Evolutionary conservation across 1,140 invertebrate species (phyloP).

Genomic region (Tetramorium parvispinum): DNA sequence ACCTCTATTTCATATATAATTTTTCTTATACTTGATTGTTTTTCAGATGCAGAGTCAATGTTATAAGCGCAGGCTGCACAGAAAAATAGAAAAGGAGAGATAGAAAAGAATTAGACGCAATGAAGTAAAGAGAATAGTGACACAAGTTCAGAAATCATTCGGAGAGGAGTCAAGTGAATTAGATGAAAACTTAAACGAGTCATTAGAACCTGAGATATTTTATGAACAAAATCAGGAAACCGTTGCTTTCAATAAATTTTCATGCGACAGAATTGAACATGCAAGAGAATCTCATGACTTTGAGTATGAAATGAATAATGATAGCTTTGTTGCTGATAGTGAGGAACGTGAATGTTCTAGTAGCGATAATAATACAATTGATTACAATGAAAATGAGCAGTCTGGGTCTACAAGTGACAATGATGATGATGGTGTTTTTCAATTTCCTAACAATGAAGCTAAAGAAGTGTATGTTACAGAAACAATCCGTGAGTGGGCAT

Average conservation of each 20-base stretch:
- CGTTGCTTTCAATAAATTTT: constrained; percentile 2
- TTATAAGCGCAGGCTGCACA: too few species aligned
- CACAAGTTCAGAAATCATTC: too few species aligned
- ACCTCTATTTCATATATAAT: too few species aligned
- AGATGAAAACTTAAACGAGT: not conserved
- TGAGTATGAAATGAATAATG: not conserved
- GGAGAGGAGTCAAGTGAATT: not conserved
- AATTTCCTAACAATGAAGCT: constrained; percentile 11
- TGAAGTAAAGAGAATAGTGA: too few species aligned
- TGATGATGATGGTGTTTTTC: not conserved
- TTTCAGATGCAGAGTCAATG: too few species aligned
- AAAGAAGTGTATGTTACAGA: constrained; percentile 11
- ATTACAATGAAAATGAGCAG: constrained; percentile 8
- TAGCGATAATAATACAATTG: not conserved
- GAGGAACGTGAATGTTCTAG: too few species aligned
- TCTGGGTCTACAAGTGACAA: not conserved
- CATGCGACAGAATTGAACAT: not conserved
- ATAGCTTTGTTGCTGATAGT: not conserved
- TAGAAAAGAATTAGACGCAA: too few species aligned
- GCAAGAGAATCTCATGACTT: not conserved
- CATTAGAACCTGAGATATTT: constrained; percentile 1
- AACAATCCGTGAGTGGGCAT: constrained; percentile 8
- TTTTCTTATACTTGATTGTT: too few species aligned
- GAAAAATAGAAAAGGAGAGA: too few species aligned
- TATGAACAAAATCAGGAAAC: not conserved